Conservation (phyloP, 2,113 vertebrate genomes). For the Chaetura pelagica region DNA sequence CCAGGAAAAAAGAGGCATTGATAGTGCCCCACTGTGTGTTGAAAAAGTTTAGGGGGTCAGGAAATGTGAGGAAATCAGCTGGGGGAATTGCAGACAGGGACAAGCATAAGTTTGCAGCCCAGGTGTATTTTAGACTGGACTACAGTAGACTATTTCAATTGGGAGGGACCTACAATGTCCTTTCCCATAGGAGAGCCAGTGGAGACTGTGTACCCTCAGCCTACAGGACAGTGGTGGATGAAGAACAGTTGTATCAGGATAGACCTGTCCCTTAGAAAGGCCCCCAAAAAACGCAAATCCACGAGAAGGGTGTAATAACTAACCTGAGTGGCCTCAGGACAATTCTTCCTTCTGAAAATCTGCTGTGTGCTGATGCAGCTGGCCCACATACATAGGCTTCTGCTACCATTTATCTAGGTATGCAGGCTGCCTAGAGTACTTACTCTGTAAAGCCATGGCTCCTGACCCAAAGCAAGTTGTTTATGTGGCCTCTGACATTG, state of each 20-base stretch:
- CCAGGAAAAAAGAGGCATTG: not conserved
- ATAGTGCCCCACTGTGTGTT: not conserved
- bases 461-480: not conserved
- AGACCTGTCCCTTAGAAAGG: not conserved
- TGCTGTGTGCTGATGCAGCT: not conserved
- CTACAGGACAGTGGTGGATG: rapidly evolving
- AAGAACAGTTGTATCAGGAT: not conserved
- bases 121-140: not conserved
- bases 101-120: not conserved
- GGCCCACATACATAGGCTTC: not conserved
- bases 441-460: not conserved
- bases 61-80: not conserved
- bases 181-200: not conserved
- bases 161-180: not conserved
- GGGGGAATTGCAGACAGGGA: not conserved
- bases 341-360: not conserved
- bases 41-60: not conserved
- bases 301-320: not conserved
- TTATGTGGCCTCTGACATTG: not conserved
- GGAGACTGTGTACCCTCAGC: not conserved
- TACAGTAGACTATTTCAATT: not conserved
- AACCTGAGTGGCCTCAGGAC: not conserved
- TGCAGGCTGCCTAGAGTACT: not conserved
- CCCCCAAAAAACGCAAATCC: not conserved
- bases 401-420: not conserved